These are phyloP conservation scores for Liolophura sinensis DNA, from an alignment of 1,140 invertebrate genomes.

Conservation along the genomic window DNA sequence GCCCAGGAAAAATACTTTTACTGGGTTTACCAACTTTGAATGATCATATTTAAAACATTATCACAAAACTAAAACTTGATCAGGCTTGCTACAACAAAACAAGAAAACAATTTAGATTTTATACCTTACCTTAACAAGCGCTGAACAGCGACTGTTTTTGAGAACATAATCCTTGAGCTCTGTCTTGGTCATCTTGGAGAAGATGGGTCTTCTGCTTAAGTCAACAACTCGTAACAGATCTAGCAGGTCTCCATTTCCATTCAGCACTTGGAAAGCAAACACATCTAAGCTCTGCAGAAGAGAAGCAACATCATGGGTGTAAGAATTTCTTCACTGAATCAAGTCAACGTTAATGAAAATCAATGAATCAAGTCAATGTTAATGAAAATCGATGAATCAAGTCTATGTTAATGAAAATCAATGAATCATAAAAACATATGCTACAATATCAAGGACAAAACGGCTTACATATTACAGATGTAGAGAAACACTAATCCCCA, in stretches of 20 bases:
- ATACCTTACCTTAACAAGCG: constrained; percentile 40
- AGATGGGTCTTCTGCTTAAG: constrained; percentile 30
- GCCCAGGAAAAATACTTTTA: background rate
- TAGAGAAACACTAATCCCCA: too few species aligned
- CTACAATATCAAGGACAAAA: too few species aligned
- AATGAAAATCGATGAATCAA: too few species aligned
- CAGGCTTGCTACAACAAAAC: background rate
- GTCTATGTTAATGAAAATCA: too few species aligned
- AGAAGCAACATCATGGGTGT: constrained; percentile 14
- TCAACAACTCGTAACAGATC: constrained; percentile 38
- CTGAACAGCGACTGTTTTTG: constrained; percentile 40
- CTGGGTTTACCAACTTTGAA: background rate
- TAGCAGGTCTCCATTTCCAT: constrained; percentile 46
- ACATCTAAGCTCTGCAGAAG: constrained; percentile 34
- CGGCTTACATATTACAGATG: too few species aligned
- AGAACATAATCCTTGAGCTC: constrained; percentile 31
- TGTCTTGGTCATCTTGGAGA: constrained; percentile 30
- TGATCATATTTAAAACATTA: background rate
- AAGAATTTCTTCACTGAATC: constrained; percentile 29
- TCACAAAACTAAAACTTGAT: background rate
- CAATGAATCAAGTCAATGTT: too few species aligned
- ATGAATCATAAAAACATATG: too few species aligned
- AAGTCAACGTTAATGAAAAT: constrained; percentile 25
- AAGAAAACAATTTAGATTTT: background rate
- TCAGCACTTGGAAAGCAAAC: constrained; percentile 50